Evolutionary conservation across 1,140 invertebrate species (phyloP).

Genomic region (Ips nitidus): DNA sequence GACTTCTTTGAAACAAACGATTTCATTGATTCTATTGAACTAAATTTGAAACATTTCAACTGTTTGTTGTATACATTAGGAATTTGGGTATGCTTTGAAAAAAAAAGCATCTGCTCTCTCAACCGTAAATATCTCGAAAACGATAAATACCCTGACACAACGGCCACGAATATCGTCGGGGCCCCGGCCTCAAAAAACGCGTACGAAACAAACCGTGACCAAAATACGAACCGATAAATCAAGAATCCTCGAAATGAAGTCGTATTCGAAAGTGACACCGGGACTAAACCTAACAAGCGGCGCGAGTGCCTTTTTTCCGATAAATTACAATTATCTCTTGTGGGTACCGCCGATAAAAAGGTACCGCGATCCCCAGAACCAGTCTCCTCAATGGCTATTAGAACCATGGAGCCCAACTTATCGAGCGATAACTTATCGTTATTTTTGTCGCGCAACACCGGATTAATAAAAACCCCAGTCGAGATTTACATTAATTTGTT

Average conservation of each 20-base stretch:
- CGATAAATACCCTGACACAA: too few relatives aligned
- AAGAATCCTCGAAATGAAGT: conserved; percentile 26
- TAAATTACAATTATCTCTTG: conserved; percentile 48
- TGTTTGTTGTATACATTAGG: too few relatives aligned
- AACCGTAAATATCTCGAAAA: too few relatives aligned
- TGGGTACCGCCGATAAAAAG: conserved; percentile 21
- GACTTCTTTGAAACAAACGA: too few relatives aligned
- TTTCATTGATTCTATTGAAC: too few relatives aligned
- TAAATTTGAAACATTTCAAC: too few relatives aligned
- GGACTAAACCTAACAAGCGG: conserved; percentile 27
- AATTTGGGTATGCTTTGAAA: too few relatives aligned
- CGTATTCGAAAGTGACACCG: conserved; percentile 31
- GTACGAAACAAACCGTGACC: conserved; percentile 5
- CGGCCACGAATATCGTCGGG: too few relatives aligned
- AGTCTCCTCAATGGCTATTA: conserved; percentile 19
- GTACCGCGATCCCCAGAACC: conserved; percentile 17
- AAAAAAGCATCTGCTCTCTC: too few relatives aligned
- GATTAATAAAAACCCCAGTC: conserved; percentile 11
- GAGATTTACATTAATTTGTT: conserved; percentile 17
- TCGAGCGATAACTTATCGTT: conserved; percentile 27
- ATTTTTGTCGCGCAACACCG: conserved; percentile 25
- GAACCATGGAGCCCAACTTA: conserved; percentile 25
- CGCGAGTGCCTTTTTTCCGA: conserved; percentile 38
- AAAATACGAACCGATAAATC: conserved; percentile 24
- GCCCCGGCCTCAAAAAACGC: too few relatives aligned